Evolutionary conservation across 2,797 vertebrate genomes (phyloP).

Genomic region (Myotis findleyi): DNA sequence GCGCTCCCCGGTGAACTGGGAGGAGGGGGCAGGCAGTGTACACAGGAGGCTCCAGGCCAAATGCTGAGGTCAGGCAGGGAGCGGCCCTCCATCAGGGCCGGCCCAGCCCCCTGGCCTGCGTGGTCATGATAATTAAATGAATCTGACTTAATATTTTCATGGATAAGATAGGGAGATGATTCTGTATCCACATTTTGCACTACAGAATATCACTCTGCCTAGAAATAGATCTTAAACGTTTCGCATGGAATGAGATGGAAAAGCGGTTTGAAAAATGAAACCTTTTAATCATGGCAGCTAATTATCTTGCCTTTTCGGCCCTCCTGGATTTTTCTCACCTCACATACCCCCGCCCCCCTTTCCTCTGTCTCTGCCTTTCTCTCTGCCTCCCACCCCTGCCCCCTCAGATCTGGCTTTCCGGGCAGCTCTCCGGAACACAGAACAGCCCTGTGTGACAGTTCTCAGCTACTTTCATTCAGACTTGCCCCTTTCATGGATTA

Average conservation of each 20-base stretch:
- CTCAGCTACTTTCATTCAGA: slow-evolving; percentile 42
- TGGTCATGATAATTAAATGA: slow-evolving; percentile 50
- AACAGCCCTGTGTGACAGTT: not conserved
- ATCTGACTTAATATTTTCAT: slow-evolving; percentile 68
- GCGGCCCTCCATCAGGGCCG: not conserved
- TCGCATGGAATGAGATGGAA: slow-evolving; percentile 50
- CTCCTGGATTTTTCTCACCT: slow-evolving; percentile 48
- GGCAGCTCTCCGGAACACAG: slow-evolving; percentile 11
- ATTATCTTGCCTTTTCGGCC: slow-evolving; percentile 57
- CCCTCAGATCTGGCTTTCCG: slow-evolving; percentile 65
- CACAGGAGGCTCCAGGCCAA: not conserved
- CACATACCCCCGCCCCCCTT: not conserved
- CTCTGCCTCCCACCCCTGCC: not conserved
- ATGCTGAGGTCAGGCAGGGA: not conserved
- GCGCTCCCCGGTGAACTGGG: not conserved
- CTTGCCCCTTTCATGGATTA: not conserved
- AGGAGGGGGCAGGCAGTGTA: not conserved
- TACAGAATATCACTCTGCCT: slow-evolving; percentile 29
- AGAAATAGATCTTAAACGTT: slow-evolving; percentile 65
- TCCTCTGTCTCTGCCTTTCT: slow-evolving; percentile 31
- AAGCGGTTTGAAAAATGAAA: slow-evolving; percentile 58
- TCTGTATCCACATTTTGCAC: slow-evolving; percentile 61
- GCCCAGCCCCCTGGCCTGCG: not conserved
- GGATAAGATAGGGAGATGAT: slow-evolving; percentile 32
- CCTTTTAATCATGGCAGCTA: slow-evolving; percentile 57